These are phyloP conservation scores for Paguma larvata DNA, from an alignment of 2,797 vertebrate species.

Conservation along the genomic window DNA sequence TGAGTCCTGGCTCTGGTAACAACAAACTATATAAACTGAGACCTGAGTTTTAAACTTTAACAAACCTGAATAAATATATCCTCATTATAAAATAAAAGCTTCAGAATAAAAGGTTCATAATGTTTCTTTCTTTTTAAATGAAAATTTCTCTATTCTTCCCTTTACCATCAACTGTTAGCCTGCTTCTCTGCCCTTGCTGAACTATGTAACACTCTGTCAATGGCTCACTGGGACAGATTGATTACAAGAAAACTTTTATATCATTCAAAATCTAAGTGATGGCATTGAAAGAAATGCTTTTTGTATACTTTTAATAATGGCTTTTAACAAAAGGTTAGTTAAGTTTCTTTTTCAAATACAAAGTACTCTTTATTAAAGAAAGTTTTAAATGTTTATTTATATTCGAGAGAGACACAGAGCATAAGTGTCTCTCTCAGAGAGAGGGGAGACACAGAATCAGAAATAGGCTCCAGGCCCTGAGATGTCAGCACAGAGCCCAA, in stretches of 20 bases:
- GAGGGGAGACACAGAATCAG: too few relatives aligned
- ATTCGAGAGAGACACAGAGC: too few relatives aligned
- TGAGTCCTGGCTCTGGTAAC: not conserved
- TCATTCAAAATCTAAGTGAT: not conserved
- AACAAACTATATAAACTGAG: not conserved
- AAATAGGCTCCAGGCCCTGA: too few relatives aligned
- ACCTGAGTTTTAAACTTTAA: not conserved
- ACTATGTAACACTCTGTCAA: not conserved
- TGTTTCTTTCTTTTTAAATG: not conserved
- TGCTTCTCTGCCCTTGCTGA: not conserved
- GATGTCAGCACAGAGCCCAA: too few relatives aligned
- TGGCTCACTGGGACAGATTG: not conserved
- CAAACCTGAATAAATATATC: not conserved
- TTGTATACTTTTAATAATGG: not conserved
- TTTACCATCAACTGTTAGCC: not conserved
- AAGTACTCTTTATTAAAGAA: not conserved
- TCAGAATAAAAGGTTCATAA: not conserved
- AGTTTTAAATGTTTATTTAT: too few relatives aligned
- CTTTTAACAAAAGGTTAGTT: not conserved
- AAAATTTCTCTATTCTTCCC: not conserved
- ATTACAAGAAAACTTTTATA: not conserved
- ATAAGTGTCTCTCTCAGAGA: too few relatives aligned
- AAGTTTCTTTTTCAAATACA: not conserved
- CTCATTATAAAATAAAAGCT: slow-evolving; percentile 43
- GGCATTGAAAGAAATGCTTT: not conserved